These are phyloP conservation scores for Cephalotes varians DNA, from an alignment of 2,888 invertebrate genomes.

Conservation along the genomic window DNA sequence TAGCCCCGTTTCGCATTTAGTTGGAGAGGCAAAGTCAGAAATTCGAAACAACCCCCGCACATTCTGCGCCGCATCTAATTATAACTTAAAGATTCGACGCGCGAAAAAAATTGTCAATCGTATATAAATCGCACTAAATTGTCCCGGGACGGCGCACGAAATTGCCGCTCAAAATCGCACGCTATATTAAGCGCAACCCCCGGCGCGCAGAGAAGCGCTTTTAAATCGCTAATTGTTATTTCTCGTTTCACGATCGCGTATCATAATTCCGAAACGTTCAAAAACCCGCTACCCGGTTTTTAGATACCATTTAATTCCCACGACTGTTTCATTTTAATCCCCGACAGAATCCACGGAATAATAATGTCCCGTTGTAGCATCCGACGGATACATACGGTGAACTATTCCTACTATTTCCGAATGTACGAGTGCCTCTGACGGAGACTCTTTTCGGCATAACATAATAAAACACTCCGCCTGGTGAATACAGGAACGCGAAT, in stretches of 20 bases:
- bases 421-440: neutral
- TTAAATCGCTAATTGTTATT: conserved; percentile 23
- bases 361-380: neutral
- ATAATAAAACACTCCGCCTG: neutral
- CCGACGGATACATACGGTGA: neutral
- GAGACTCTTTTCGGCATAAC: neutral
- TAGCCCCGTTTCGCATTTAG: conserved; percentile 34
- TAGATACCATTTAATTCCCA: neutral
- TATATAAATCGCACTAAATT: neutral
- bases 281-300: neutral
- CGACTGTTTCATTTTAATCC: neutral
- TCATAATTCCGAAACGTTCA: neutral
- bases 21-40: conserved; percentile 2
- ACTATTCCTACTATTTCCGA: neutral
- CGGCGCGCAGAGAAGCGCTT: neutral
- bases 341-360: too few relatives aligned
- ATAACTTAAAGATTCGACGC: neutral
- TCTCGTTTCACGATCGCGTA: neutral
- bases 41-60: conserved; percentile 16
- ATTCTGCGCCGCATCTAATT: neutral
- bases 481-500: neutral
- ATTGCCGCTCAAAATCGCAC: neutral
- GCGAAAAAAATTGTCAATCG: neutral
- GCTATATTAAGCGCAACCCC: neutral
- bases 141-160: neutral